These are phyloP conservation scores for Rugalucina vietnamica DNA, from an alignment of 2,888 invertebrate genomes.

Conservation along the genomic window DNA sequence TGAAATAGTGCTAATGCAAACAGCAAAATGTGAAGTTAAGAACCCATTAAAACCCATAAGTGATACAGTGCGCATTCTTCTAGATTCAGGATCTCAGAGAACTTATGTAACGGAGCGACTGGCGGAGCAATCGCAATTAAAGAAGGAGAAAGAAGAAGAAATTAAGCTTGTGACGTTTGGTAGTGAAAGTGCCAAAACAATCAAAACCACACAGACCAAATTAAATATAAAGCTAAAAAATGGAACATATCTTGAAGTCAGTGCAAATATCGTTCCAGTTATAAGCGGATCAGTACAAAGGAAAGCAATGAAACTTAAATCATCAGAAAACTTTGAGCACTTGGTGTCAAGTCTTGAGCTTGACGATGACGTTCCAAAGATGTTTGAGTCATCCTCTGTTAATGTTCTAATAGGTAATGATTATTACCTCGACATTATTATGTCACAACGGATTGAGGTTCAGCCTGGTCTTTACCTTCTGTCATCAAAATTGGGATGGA, in stretches of 20 bases:
- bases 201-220: constrained; percentile 1
- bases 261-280: constrained; percentile 11
- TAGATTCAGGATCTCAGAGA: constrained; percentile 38
- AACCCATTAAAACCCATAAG: neutral
- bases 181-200: neutral
- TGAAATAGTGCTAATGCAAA: constrained; percentile 37
- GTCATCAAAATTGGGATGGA: too few species aligned
- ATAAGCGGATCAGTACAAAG: constrained; percentile 13
- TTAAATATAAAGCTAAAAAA: constrained; percentile 2
- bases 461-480: too few species aligned
- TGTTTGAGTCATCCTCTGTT: too few species aligned
- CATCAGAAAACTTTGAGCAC: too few species aligned
- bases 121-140: neutral
- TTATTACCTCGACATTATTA: too few species aligned
- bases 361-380: too few species aligned
- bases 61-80: neutral
- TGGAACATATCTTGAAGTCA: neutral
- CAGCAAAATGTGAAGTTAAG: constrained; percentile 10
- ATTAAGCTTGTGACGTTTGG: constrained; percentile 12
- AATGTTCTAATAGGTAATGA: too few species aligned
- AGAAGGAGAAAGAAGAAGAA: neutral
- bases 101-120: constrained; percentile 18
- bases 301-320: too few species aligned
- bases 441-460: too few species aligned
- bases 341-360: too few species aligned